A percentile compares a stretch with the other conserved stretches of the same genome.
These are phyloP conservation scores for Oscheius sp. DNA, from an alignment of 2,888 invertebrate species.

Conservation along the genomic window DNA sequence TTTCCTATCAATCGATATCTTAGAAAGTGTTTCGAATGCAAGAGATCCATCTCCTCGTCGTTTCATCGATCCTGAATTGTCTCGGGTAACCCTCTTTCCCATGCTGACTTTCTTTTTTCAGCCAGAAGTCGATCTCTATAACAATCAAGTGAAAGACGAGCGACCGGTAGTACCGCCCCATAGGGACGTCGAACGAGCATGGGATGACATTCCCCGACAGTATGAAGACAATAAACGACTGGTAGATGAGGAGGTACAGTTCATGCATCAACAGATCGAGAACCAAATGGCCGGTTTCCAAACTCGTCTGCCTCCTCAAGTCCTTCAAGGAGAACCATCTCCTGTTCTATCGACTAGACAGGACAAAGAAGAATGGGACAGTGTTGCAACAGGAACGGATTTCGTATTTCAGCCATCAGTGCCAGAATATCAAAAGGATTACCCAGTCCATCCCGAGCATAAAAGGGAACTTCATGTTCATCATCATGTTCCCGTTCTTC, in stretches of 20 bases:
- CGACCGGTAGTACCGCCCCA: conserved; percentile 20
- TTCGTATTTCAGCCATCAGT: conserved; percentile 8
- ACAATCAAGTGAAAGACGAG: background rate
- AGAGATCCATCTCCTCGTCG: conserved; percentile 16
- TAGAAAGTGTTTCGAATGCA: conserved; percentile 9
- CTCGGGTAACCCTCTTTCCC: background rate
- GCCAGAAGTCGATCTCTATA: background rate
- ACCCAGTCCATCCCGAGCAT: background rate
- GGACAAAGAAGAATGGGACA: conserved; percentile 11
- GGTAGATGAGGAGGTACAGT: conserved; percentile 19
- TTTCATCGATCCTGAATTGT: conserved; percentile 2
- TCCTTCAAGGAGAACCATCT: background rate
- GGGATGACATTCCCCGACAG: conserved; percentile 5
- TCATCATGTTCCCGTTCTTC: background rate
- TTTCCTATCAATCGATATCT: background rate
- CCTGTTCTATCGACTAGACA: background rate
- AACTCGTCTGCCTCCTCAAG: conserved; percentile 1
- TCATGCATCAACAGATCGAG: conserved; percentile 14
- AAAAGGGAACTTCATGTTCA: too few species aligned
- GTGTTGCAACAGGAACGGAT: conserved; percentile 12
- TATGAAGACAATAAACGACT: conserved; percentile 2
- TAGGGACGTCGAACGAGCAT: conserved; percentile 3
- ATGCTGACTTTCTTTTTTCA: background rate
- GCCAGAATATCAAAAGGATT: too few species aligned
- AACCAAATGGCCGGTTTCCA: conserved; percentile 8